These are phyloP conservation scores for Eleginops maclovinus DNA, from an alignment of 2,113 vertebrate species.

Conservation along the genomic window DNA sequence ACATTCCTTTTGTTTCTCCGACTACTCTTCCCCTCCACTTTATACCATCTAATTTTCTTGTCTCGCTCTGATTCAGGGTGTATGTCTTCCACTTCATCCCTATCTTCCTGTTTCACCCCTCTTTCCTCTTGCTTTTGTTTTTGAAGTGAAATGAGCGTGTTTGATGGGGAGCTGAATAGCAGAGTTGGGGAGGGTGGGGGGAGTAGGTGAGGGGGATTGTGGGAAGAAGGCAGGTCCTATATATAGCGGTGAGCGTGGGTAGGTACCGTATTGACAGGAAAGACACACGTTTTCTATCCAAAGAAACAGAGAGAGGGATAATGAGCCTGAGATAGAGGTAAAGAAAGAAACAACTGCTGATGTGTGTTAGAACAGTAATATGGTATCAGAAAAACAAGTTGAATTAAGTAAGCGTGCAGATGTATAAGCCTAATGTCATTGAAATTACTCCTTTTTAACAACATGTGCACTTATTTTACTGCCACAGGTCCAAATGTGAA, in stretches of 20 bases:
- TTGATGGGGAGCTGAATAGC: conserved; percentile 65
- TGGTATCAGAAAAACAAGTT: not conserved
- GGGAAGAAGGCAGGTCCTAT: conserved; percentile 74
- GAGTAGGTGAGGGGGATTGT: conserved; percentile 61
- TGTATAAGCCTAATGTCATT: not conserved
- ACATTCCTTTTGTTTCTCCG: not conserved
- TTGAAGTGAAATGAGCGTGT: conserved; percentile 63
- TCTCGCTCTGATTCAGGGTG: not conserved
- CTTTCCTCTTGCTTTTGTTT: conserved; percentile 37
- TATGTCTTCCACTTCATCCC: conserved; percentile 2
- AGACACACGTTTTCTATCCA: conserved; percentile 68
- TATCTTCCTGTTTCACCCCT: conserved; percentile 4
- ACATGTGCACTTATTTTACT: not conserved
- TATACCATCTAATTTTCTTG: conserved; percentile 21
- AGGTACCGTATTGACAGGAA: conserved; percentile 74
- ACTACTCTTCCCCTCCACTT: conserved; percentile 9
- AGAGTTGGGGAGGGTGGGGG: conserved; percentile 41
- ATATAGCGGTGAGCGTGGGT: conserved; percentile 78
- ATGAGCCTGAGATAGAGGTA: conserved; percentile 39
- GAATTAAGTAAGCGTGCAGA: not conserved
- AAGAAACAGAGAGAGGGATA: conserved; percentile 64
- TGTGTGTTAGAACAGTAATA: not conserved
- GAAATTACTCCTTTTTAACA: not conserved
- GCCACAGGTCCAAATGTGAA: not conserved
- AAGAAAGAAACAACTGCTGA: conserved; percentile 17